A percentile compares a stretch with the other conserved stretches of the same genome.
These are phyloP conservation scores for Lineus longissimus DNA, from an alignment of 1,140 invertebrate species.

Conservation along the genomic window DNA sequence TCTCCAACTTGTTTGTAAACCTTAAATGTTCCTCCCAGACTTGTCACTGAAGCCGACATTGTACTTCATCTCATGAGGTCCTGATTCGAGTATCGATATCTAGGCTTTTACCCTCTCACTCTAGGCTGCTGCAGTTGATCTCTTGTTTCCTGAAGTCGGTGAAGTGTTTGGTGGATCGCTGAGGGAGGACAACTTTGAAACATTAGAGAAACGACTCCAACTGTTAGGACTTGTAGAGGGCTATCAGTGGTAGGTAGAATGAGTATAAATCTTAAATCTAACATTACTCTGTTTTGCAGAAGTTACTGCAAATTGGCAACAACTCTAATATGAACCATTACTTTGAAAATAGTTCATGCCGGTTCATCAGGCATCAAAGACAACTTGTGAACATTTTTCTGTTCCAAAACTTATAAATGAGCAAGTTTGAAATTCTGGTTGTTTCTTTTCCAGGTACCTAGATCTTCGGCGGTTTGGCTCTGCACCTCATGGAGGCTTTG, in stretches of 20 bases:
- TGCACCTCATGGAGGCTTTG: conserved; percentile 87
- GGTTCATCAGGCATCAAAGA: too few relatives aligned
- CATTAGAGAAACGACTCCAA: conserved; percentile 58
- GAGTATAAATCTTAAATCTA: conserved; percentile 16
- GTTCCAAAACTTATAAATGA: too few relatives aligned
- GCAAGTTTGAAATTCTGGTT: too few relatives aligned
- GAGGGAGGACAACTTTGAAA: conserved; percentile 74
- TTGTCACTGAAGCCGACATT: not conserved
- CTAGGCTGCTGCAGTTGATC: conserved; percentile 79
- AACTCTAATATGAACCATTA: too few relatives aligned
- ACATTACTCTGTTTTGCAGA: conserved; percentile 4
- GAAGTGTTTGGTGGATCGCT: conserved; percentile 92
- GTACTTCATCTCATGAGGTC: not conserved
- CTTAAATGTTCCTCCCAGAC: not conserved
- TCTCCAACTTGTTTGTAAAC: not conserved
- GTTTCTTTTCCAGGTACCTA: conserved; percentile 64
- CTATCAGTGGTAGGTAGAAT: conserved; percentile 64
- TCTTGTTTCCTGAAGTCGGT: conserved; percentile 81
- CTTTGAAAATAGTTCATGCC: too few relatives aligned
- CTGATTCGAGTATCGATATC: not conserved
- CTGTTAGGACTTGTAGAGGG: conserved; percentile 42
- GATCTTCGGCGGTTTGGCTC: conserved; percentile 85
- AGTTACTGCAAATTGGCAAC: too few relatives aligned
- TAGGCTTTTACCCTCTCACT: not conserved
- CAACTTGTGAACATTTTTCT: too few relatives aligned